Evolutionary conservation across 1,140 invertebrate genomes (phyloP).

Genomic region (Aphelinus atriplicis): DNA sequence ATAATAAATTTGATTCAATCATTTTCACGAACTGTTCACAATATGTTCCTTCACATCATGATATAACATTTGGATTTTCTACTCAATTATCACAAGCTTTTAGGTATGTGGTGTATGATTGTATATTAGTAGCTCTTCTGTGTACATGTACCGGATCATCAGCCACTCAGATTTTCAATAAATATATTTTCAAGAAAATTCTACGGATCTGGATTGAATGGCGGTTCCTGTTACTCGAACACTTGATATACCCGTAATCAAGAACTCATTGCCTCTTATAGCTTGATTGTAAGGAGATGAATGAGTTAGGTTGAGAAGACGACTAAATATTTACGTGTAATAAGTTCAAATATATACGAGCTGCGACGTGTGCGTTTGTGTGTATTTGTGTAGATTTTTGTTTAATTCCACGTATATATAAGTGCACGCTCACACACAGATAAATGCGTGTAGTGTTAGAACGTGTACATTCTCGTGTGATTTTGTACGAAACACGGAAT

Average conservation of each 20-base stretch:
- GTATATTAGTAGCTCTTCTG: not conserved
- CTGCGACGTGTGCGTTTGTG: no score
- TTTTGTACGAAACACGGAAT: no score
- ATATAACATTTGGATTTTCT: slow-evolving; percentile 17
- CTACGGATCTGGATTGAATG: slow-evolving; percentile 5
- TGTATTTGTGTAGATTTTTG: no score
- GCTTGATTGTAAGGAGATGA: not conserved
- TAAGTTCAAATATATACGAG: not conserved
- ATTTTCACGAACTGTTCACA: not conserved
- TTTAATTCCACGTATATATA: no score
- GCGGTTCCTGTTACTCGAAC: not conserved
- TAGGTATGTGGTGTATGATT: not conserved
- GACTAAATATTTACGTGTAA: not conserved
- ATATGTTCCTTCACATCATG: slow-evolving; percentile 3
- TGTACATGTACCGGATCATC: not conserved
- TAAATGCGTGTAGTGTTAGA: not conserved
- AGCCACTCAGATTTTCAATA: not conserved
- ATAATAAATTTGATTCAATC: not conserved
- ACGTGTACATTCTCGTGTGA: not conserved
- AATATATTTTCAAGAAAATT: not conserved
- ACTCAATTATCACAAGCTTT: slow-evolving; percentile 29
- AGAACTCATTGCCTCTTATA: slow-evolving; percentile 12
- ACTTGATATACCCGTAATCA: slow-evolving; percentile 23
- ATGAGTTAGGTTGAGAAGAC: no score
- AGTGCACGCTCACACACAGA: no score